Conservation (phyloP, 1,140 invertebrate species). For the Solenopsis fugax region DNA sequence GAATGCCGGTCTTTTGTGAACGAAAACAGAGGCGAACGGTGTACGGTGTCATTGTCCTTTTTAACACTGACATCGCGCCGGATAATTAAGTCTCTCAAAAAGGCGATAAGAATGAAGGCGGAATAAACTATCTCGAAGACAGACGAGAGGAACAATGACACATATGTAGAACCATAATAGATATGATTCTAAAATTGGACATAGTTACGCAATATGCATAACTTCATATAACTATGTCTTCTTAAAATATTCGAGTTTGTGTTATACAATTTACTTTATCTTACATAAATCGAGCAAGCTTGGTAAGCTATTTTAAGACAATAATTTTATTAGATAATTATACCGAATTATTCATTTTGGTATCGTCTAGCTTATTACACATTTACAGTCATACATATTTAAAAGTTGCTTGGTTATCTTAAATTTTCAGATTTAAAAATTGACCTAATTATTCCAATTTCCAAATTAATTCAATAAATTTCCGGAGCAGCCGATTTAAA, state of each 20-base stretch:
- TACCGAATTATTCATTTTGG: neutral
- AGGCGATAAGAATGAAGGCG: conserved; percentile 17
- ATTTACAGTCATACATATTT: neutral
- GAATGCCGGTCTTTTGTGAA: conserved; percentile 70
- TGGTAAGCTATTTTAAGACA: neutral
- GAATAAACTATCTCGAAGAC: conserved; percentile 3
- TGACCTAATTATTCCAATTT: neutral
- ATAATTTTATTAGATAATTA: neutral
- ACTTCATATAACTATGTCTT: neutral
- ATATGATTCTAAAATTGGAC: neutral
- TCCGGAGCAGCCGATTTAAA: neutral
- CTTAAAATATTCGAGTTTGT: neutral
- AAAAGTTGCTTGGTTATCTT: neutral
- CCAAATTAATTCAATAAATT: neutral
- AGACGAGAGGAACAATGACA: neutral
- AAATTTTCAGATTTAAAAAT: neutral
- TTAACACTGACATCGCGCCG: conserved; percentile 52
- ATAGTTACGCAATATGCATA: neutral
- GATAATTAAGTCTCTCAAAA: conserved; percentile 58
- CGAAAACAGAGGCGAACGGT: conserved; percentile 69
- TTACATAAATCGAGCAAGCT: neutral
- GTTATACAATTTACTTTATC: neutral
- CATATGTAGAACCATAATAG: neutral
- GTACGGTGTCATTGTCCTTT: conserved; percentile 69
- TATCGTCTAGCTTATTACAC: neutral